Evolutionary conservation across 2,888 invertebrate species (phyloP), one percentile per base, ranked within the genome.

Genomic region (Cosmorhoe ocellata): DNA sequence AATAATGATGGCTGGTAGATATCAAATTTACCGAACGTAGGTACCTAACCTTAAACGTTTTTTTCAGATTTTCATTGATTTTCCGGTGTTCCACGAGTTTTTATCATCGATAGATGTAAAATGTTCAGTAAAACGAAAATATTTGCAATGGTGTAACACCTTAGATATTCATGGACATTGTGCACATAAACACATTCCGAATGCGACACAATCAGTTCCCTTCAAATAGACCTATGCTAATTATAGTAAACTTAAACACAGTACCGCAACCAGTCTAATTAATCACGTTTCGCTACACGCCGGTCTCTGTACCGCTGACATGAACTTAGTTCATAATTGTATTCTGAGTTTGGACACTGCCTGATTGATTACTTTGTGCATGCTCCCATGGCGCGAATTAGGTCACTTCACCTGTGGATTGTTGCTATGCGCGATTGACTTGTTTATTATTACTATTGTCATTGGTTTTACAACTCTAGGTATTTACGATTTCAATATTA

Each of bases 291-390:
- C 71, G 71, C 65, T 71, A 75, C 76, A 78, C 72, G 82, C 76
- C 75, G 70, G 63, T 67, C 73, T 74, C 33, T 72, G 69, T 51
- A 59, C 55, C 76, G 73, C 78, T 81, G 88, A 88, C 87, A 87
- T 67, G 75, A 74, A 74, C 82, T 78, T 81, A 87, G 85, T 89
- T 89, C 86, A 88, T 87, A 88, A 89, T 87, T 87, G 87, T 87
- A 87, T 87, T 87, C 82, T 71, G 76, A 82, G 83, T 85, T 84
- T 80, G 81, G 86, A 86, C 87, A 76, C 71, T 69, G 53, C 74
- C 75, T 89, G 88, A 89, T 88, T 87, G 87, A 88, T 88, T 84
- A 83, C 79, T 66, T 61, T 64, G 64, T 67, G 63, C 61, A 47
- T 58, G 62, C 69, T 69, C 71, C 69, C 71, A 67, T 71, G 69